Evolutionary conservation across 2,113 vertebrate genomes (phyloP), one percentile per base, ranked within the genome.

Genomic region (Mobula birostris): DNA sequence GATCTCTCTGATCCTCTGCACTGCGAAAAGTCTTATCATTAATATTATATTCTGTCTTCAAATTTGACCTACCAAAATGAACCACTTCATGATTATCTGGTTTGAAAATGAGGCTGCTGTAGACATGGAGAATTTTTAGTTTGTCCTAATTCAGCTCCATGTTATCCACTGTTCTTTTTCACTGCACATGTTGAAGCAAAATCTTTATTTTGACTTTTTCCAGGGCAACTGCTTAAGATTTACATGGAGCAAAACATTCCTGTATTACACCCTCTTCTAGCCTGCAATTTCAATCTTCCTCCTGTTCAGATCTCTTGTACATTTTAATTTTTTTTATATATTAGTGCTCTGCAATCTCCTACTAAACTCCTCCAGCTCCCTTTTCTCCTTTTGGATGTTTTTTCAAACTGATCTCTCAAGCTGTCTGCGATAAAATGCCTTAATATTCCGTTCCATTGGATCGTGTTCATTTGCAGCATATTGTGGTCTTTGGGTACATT

Each of bases 151-250:
- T 77, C 29, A 7, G 6, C 76, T 29, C 76, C 72, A 76, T 24
- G 6, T 80, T 40, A 36, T 27, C n/a, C n/a, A 11, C 58, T 2
- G 21, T 29, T 78, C 21, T 78, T 7, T 85, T 85, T 56, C 48
- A 29, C 27, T 27, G 6, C 29, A 58, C 12, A 12, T 61, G 58
- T n/a, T 27, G 5, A 15, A 48, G 48, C 63, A 61, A 88, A 24
- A 63, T 7, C 56, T n/a, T 88, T n/a, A 88, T 63, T 63, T 88
- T 88, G 85, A 88, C 58, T 88, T n/a, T 63, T 61, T 88, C 56
- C 24, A 66, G 63, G 63, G 14, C 63, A 66, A 66, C 8, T 66
- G 63, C 7, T 66, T 14, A 27, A 58, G 56, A 17, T 85, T 85
- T 85, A 56, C 40, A 27, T 79, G 77, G 3, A 79, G 32, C 77